Percentiles rank a stretch among this genome's conserved stretches.
These are phyloP conservation scores for Coptodon rendalli DNA, from an alignment of 2,113 vertebrate genomes.

Conservation along the genomic window DNA sequence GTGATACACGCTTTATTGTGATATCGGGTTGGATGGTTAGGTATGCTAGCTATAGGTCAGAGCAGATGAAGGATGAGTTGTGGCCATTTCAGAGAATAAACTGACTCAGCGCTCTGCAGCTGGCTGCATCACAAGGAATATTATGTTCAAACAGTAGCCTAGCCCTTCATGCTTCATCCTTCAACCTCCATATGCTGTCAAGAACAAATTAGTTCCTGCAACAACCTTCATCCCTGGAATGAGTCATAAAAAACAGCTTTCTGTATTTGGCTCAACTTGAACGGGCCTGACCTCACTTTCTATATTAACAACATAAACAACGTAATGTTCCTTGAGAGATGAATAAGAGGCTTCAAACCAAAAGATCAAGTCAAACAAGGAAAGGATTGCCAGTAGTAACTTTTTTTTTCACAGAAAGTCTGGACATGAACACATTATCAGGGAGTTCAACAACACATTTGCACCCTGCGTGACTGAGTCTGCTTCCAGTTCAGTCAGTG, in stretches of 20 bases:
- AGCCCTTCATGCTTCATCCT: not conserved
- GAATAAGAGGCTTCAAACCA: not conserved
- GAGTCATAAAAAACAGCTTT: slow-evolving; percentile 18
- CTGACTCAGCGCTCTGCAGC: not conserved
- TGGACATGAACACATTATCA: not conserved
- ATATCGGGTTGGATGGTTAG: not conserved
- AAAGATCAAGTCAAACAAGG: not conserved
- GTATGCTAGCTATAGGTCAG: not conserved
- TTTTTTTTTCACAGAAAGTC: not conserved
- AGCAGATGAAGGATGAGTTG: slow-evolving; percentile 4
- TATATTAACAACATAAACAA: not conserved
- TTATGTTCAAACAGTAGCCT: not conserved
- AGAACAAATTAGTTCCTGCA: not conserved
- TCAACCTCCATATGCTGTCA: not conserved
- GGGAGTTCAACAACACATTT: not conserved
- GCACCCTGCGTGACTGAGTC: not conserved
- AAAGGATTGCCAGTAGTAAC: not conserved
- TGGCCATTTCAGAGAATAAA: not conserved
- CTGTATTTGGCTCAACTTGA: not conserved
- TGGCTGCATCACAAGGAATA: not conserved
- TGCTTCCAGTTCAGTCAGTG: not conserved
- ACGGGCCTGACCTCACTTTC: not conserved
- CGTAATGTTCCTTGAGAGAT: not conserved
- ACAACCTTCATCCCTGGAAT: slow-evolving; percentile 8
- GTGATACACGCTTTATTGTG: not conserved